Evolutionary conservation across 2,113 vertebrate species (phyloP), one percentile per base, ranked within the genome.

Genomic region (Pao palembangensis): DNA sequence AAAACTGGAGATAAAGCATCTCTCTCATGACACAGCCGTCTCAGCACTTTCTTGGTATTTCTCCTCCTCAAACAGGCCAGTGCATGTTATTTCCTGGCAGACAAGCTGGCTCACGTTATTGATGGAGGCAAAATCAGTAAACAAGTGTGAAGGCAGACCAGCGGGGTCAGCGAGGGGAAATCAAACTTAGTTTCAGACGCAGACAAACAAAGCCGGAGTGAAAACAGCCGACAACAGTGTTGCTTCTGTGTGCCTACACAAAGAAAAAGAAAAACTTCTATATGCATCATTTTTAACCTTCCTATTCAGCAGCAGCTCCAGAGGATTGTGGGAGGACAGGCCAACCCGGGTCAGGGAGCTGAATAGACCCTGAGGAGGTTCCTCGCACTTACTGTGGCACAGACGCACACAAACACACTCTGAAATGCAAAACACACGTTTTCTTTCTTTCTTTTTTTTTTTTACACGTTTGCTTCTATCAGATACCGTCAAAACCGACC

Each of bases 401-500:
- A 28, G 25, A 28, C 5, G 25, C 47, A 56, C 61, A 69, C 17
- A 41, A 41, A 5, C 5, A 53, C 19, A 34, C 71, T 57, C 50
- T 58, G 53, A 69, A 49, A 58, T 60, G 23, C 61, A 71, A 78
- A 50, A 25, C 14, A 6, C 15, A 10, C 5, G 20, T 28, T 28
- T 28, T 28, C 25, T 28, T 28, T 28, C 1, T 28, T 28, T 6
- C 4, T 28, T 28, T 50, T 23, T 65, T 50, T 23, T 65, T 44
- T 69, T 65, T 18, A 52, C 31, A 61, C 2, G 75, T 68, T 57
- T 61, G 23, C 59, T 67, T 65, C 57, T 0, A 2, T 75, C 61
- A 67, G 20, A 34, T 51, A 65, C 58, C 65, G 58, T 65, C 58
- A 61, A 67, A 82, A 72, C 17, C 34, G 3, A 63, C 70, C 62